Evolutionary conservation across 2,888 invertebrate species (phyloP).

Genomic region (Norana najaformis): DNA sequence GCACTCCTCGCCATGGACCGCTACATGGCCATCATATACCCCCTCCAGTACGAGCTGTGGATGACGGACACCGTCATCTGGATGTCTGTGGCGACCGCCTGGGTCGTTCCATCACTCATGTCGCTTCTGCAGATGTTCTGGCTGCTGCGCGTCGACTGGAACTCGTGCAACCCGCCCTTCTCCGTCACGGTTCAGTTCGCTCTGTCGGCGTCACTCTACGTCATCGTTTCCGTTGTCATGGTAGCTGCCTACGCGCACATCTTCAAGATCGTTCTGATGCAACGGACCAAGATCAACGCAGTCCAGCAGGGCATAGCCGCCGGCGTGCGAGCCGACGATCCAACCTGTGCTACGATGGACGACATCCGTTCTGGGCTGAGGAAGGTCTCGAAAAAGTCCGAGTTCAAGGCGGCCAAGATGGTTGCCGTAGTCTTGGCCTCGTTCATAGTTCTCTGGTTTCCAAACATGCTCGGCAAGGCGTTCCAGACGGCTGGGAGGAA

Average conservation of each 20-base stretch:
- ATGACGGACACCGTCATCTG: not conserved
- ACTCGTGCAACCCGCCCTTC: not conserved
- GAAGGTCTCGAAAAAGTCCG: not conserved
- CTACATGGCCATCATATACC: not conserved
- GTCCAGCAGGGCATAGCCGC: not conserved
- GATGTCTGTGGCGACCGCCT: not conserved
- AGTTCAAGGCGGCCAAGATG: slow-evolving; percentile 23
- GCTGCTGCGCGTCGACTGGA: slow-evolving; percentile 18
- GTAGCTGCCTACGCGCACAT: not conserved
- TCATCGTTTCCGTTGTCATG: not conserved
- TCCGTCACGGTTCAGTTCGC: slow-evolving; percentile 9
- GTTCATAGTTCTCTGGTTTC: slow-evolving; percentile 5
- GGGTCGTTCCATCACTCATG: not conserved
- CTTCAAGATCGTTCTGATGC: not conserved
- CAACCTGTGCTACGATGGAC: not conserved
- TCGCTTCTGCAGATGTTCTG: slow-evolving; percentile 8
- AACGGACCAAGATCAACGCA: slow-evolving; percentile 1
- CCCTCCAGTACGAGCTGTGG: not conserved
- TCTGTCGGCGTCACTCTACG: not conserved
- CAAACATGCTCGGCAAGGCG: not conserved
- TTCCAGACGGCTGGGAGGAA: not conserved
- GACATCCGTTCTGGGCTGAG: not conserved
- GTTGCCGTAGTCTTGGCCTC: not conserved
- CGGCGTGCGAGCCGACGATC: not conserved
- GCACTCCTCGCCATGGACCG: slow-evolving; percentile 2